Evolutionary conservation across 1,140 invertebrate genomes (phyloP), one percentile per base, ranked within the genome.

Genomic region (Homarus americanus): DNA sequence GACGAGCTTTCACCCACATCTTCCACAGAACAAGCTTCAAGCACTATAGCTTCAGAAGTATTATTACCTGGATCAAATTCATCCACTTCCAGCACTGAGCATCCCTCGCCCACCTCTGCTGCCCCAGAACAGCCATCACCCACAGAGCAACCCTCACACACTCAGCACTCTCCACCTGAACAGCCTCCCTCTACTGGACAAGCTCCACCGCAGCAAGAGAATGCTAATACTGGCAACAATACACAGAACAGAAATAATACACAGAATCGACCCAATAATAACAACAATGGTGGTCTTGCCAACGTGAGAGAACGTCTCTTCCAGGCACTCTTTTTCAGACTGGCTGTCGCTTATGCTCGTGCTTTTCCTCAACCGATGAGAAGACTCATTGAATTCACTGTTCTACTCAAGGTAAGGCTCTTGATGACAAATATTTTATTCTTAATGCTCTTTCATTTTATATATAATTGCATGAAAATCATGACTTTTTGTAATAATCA

Each of bases 261-360:
- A 17, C 40, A 78, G 24, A 87, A 87, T 66, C 76, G 75, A 1
- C 76, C 76, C 20, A 87, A 87, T 40, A 87, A 88, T 72, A 89
- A 82, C 41, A 85, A 91, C 63, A 86, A 85, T 38, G 76, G 82
- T 24, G 84, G 82, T 12, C 85, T 92, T 24, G 85, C 85, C 75
- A 92, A 88, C 34, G 92, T 93, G 34, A 95, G 98, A 93, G 98
- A 99, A 93, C 96, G 98, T 92, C 95, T 99, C n/a, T 99, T 99
- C 94, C 97, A 99, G 94, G 98, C 98, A 40, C 95, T 99, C 91
- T 99, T 99, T 94, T 98, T 98, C 93, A 97, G 98, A 94, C 96
- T 97, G 92, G 97, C 98, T 24, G 94, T 99, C 93, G 96, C 97
- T 53, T 99, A 99, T 95, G 98, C 98, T 24, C 95, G 97, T 93